Percentiles rank a stretch among this genome's conserved stretches.
Evolutionary conservation across 1,140 invertebrate genomes (phyloP).

Genomic region (Drosophila pseudoobscura): DNA sequence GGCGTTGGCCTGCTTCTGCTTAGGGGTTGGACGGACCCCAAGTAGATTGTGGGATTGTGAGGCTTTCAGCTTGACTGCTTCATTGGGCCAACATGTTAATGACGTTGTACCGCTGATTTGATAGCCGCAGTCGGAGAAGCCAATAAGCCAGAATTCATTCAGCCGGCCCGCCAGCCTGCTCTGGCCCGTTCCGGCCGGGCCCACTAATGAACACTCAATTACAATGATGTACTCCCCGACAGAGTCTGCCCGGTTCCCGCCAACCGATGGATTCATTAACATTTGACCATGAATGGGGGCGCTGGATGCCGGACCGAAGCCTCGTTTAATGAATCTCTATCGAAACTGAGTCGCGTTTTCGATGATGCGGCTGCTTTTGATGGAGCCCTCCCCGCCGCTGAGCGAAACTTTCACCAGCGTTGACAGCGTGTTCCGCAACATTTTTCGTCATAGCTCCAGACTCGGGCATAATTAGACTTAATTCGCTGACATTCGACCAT

Average conservation of each 20-base stretch:
- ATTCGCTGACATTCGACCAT: constrained; percentile 67
- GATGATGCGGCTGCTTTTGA: constrained; percentile 62
- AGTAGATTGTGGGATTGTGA: constrained; percentile 4
- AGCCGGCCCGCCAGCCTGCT: constrained; percentile 7
- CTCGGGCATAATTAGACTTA: constrained; percentile 69
- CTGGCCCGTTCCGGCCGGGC: constrained; percentile 2
- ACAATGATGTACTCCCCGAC: constrained; percentile 71
- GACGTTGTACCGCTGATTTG: constrained; percentile 65
- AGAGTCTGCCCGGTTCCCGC: constrained; percentile 1
- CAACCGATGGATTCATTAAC: constrained; percentile 66
- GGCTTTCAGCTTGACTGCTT: constrained; percentile 42
- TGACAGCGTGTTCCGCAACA: constrained; percentile 69
- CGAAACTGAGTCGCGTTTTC: constrained; percentile 40
- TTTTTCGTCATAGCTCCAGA: constrained; percentile 58
- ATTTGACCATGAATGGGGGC: constrained; percentile 57
- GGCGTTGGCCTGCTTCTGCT: no score
- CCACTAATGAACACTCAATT: constrained; percentile 81
- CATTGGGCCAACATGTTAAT: constrained; percentile 66
- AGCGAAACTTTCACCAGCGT: constrained; percentile 42
- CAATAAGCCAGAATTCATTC: constrained; percentile 74
- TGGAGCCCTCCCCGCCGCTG: constrained; percentile 12
- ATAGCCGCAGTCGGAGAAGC: constrained; percentile 63
- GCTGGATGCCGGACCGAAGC: neutral
- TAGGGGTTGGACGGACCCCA: neutral
- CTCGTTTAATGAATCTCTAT: constrained; percentile 75